Percentiles rank a stretch among this genome's conserved stretches.
Evolutionary conservation across 2,888 invertebrate species (phyloP).

Genomic region (Herminia tarsipennalis): DNA sequence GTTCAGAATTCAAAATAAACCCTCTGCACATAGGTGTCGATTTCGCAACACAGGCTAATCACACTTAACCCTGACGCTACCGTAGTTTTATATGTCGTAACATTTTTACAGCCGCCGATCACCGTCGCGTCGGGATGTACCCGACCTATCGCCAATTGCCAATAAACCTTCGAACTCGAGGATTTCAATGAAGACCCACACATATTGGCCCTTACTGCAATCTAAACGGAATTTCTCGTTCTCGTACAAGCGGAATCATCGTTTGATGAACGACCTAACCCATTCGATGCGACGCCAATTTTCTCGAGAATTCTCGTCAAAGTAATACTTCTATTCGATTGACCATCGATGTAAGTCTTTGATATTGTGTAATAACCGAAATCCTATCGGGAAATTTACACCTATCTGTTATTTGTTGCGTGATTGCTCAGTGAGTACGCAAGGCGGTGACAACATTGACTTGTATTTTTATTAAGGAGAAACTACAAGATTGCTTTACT

Average conservation of each 20-base stretch:
- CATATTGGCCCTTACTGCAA: constrained; percentile 46
- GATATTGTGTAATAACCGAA: constrained; percentile 46
- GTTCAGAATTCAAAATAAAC: constrained; percentile 38
- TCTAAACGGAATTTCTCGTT: constrained; percentile 35
- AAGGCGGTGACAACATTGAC: too few species aligned
- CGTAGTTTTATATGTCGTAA: constrained; percentile 77
- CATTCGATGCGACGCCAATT: constrained; percentile 38
- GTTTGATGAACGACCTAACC: constrained; percentile 45
- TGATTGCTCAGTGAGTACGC: too few species aligned
- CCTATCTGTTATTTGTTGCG: constrained; percentile 31
- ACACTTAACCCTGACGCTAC: constrained; percentile 71
- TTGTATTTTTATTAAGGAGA: too few species aligned
- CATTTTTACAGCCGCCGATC: constrained; percentile 74
- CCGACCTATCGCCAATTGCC: constrained; percentile 61
- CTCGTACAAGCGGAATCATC: constrained; percentile 26
- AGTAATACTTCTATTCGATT: constrained; percentile 25
- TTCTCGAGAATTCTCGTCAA: constrained; percentile 18
- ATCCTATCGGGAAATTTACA: constrained; percentile 31
- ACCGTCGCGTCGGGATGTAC: constrained; percentile 42
- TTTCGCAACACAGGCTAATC: constrained; percentile 60
- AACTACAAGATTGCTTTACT: too few species aligned
- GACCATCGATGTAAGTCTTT: constrained; percentile 29
- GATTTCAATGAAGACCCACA: constrained; percentile 64
- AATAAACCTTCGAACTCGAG: constrained; percentile 62
- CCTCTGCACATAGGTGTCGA: constrained; percentile 43